A percentile compares a stretch with the other conserved stretches of the same genome.
Evolutionary conservation across 2,888 invertebrate species (phyloP).

Genomic region (Dendrolimus pini): DNA sequence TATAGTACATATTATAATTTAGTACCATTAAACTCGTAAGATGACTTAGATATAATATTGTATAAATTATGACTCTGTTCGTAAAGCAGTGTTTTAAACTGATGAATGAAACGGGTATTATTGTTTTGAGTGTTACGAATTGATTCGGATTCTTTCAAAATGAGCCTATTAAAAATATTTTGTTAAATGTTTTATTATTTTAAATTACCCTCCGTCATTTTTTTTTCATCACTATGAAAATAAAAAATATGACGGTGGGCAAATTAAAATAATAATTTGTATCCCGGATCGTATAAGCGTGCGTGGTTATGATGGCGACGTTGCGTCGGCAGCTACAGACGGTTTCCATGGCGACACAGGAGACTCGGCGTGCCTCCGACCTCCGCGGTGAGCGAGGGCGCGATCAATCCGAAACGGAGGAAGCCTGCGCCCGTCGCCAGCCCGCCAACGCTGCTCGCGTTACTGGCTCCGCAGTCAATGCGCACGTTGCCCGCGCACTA

Average conservation of each 20-base stretch:
- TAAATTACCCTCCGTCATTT: too few species aligned
- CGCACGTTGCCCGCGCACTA: conserved; percentile 31
- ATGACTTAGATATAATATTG: too few species aligned
- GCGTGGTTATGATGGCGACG: conserved; percentile 22
- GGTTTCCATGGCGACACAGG: conserved; percentile 63
- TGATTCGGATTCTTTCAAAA: too few species aligned
- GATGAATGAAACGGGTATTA: too few species aligned
- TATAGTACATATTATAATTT: too few species aligned
- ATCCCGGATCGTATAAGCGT: not conserved
- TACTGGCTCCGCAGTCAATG: conserved; percentile 20
- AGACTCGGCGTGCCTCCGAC: conserved; percentile 41
- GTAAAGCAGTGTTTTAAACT: too few species aligned
- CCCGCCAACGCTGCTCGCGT: conserved; percentile 23
- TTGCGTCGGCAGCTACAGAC: conserved; percentile 51
- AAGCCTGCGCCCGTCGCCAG: conserved; percentile 36
- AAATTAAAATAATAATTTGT: conserved; percentile 5
- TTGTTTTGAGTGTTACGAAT: too few species aligned
- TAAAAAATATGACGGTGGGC: not conserved
- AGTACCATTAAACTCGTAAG: too few species aligned
- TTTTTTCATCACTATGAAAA: too few species aligned
- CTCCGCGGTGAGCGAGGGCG: conserved; percentile 28
- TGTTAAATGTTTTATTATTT: too few species aligned
- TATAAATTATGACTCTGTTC: too few species aligned
- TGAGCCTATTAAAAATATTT: too few species aligned
- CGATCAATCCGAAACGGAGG: conserved; percentile 63